Conservation (phyloP, 2,113 vertebrate genomes). For the Notothenia coriiceps region DNA sequence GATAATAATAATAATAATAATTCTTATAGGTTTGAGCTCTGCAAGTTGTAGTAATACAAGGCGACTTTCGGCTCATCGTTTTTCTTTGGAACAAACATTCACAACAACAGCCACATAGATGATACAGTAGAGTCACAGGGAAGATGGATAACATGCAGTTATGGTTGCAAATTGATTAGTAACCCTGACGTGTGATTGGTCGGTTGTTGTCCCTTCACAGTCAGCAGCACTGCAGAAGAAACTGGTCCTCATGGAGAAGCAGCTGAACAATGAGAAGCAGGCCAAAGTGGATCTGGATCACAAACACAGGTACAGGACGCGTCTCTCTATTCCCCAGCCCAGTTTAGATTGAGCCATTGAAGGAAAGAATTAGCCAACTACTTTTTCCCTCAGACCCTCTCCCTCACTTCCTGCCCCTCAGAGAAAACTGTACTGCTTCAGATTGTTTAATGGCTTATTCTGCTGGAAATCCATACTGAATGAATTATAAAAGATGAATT, state of each 20-base stretch:
- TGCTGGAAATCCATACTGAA: no score
- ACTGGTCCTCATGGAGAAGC: slow-evolving; percentile 89
- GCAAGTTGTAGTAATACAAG: no score
- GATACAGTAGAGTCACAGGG: not conserved
- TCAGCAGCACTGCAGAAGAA: slow-evolving; percentile 91
- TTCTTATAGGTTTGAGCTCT: not conserved
- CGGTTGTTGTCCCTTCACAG: slow-evolving; percentile 42
- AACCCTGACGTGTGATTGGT: not conserved
- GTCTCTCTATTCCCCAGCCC: no score
- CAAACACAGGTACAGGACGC: slow-evolving; percentile 79
- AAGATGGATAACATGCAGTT: not conserved
- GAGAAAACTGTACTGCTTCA: no score
- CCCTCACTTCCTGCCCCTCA: no score
- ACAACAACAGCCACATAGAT: not conserved
- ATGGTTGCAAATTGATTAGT: not conserved
- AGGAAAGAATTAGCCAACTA: no score
- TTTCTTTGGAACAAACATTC: not conserved
- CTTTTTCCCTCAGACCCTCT: no score
- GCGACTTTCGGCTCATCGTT: no score
- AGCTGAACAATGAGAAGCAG: slow-evolving; percentile 92
- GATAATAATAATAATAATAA: no score
- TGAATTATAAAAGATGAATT: no score
- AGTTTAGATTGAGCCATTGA: no score
- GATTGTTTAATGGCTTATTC: no score
- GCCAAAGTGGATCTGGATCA: slow-evolving; percentile 94